These are phyloP conservation scores for Lophotis ruficrista DNA, from an alignment of 2,113 vertebrate genomes.

Conservation along the genomic window DNA sequence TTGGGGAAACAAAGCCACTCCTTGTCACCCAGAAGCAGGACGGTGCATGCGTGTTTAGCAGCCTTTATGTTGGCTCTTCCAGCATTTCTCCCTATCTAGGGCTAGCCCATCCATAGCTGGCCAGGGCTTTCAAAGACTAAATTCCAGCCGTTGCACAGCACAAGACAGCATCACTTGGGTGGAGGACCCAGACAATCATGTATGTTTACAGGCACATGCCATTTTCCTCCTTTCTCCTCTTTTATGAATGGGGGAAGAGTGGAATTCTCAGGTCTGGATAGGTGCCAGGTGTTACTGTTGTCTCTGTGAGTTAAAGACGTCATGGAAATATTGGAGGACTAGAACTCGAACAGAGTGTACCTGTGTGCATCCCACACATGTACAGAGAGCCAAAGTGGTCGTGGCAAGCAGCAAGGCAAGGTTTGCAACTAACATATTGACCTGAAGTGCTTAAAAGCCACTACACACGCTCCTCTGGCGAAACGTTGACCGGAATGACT, in stretches of 20 bases:
- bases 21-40: background rate
- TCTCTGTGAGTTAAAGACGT: background rate
- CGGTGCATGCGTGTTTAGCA: background rate
- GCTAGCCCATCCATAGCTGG: background rate
- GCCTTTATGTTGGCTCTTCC: background rate
- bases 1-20: background rate
- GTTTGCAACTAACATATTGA: background rate
- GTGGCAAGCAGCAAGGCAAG: background rate
- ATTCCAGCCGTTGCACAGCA: background rate
- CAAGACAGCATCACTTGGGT: background rate
- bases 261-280: background rate
- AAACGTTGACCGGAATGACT: background rate
- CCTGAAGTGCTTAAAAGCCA: conserved; percentile 11
- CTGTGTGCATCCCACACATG: fast-evolving
- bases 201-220: background rate
- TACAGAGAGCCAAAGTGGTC: background rate
- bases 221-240: background rate
- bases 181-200: background rate
- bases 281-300: background rate
- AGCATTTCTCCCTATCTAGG: background rate
- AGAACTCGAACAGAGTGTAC: background rate
- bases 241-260: background rate
- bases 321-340: background rate
- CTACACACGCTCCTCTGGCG: background rate
- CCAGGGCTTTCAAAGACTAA: background rate